Conservation (phyloP, 2,113 vertebrate genomes). For the Camelus dromedarius region DNA sequence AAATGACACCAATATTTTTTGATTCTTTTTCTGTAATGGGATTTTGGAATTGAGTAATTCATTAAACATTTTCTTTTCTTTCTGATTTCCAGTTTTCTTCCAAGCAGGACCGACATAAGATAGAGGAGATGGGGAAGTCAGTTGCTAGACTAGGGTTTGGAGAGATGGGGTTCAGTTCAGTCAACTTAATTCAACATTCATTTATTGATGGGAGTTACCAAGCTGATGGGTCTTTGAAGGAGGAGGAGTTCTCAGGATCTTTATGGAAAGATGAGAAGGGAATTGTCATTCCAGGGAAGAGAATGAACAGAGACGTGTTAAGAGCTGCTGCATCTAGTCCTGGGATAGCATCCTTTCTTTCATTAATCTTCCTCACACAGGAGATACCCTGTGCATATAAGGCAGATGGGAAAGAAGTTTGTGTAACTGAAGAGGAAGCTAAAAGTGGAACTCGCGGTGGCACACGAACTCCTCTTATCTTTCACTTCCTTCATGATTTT, state of each 20-base stretch:
- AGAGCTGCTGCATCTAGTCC: neutral
- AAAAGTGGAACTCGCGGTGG: neutral
- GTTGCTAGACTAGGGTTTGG: neutral
- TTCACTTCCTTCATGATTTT: neutral
- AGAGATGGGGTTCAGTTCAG: neutral
- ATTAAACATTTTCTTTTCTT: conserved; percentile 40
- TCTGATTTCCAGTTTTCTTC: conserved; percentile 34
- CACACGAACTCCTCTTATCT: neutral
- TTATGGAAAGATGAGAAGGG: neutral
- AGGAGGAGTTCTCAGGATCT: conserved; percentile 15
- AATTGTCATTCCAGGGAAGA: conserved; percentile 10
- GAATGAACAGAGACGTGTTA: neutral
- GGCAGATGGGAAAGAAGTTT: neutral
- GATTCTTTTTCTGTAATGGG: neutral
- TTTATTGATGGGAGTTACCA: neutral
- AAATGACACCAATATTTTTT: neutral
- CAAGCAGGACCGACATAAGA: conserved; percentile 13
- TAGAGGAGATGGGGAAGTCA: neutral
- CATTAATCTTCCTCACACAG: neutral
- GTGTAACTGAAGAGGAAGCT: neutral
- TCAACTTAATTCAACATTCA: conserved; percentile 34
- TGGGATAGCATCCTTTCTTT: neutral
- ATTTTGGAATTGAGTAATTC: neutral
- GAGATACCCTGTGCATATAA: neutral
- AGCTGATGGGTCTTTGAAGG: neutral